These are phyloP conservation scores for Aleiodes testaceus DNA, from an alignment of 2,888 invertebrate species.

Conservation along the genomic window DNA sequence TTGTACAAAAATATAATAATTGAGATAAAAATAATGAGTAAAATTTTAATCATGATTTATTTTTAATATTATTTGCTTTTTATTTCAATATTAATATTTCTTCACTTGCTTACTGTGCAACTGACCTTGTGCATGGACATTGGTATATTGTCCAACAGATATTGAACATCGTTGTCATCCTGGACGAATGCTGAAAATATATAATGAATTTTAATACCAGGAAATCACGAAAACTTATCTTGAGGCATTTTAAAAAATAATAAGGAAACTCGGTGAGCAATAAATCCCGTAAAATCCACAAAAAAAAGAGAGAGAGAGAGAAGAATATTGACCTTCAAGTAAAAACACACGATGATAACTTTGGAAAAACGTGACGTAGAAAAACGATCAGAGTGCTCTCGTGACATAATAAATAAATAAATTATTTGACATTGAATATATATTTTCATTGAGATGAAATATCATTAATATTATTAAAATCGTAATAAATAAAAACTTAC, in stretches of 20 bases:
- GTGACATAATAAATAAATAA: slow-evolving; percentile 11
- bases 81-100: background rate
- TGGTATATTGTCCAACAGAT: slow-evolving; percentile 79
- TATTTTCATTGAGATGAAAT: background rate
- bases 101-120: slow-evolving; percentile 9
- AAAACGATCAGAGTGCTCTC: background rate
- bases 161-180: slow-evolving; percentile 81
- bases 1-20: slow-evolving; percentile 41
- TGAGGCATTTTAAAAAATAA: slow-evolving; percentile 4
- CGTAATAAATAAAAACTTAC: slow-evolving; percentile 73
- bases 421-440: background rate
- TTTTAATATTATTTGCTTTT: slow-evolving; percentile 30
- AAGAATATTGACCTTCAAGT: slow-evolving; percentile 3
- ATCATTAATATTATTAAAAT: background rate
- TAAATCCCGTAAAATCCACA: background rate
- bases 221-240: background rate
- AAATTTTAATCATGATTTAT: slow-evolving; percentile 33
- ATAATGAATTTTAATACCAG: slow-evolving; percentile 41
- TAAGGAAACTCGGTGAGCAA: too few relatives aligned
- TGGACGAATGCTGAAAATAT: slow-evolving; percentile 80
- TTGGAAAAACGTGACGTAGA: slow-evolving; percentile 35
- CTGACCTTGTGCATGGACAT: slow-evolving; percentile 75
- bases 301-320: background rate
- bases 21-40: slow-evolving; percentile 7
- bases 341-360: background rate